Conservation (phyloP, 2,888 invertebrate species). For the Liodrosophila aerea region DNA sequence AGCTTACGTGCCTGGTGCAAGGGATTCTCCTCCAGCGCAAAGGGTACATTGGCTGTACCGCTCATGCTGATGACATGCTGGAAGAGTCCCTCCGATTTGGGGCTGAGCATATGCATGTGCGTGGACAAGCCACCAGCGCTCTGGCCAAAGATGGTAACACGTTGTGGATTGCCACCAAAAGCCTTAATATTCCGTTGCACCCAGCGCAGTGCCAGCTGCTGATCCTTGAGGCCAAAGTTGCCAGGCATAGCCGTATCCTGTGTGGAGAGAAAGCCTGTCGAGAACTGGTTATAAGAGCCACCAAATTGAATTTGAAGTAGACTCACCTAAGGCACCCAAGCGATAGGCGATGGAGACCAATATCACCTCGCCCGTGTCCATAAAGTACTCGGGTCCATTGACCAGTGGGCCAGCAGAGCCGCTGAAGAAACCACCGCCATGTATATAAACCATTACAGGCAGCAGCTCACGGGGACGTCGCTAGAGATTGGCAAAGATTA, state of each 20-base stretch:
- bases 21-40: conserved; percentile 68
- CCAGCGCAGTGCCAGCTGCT: conserved; percentile 83
- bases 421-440: conserved; percentile 84
- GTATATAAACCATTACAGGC: conserved; percentile 84
- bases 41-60: conserved; percentile 83
- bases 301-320: too few species aligned
- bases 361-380: conserved; percentile 83
- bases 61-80: conserved; percentile 83
- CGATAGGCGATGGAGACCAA: conserved; percentile 83
- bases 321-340: conserved; percentile 80
- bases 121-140: conserved; percentile 83
- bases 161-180: conserved; percentile 82
- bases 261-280: conserved; percentile 83
- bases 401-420: conserved; percentile 82
- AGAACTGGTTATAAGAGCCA: too few species aligned
- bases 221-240: conserved; percentile 84
- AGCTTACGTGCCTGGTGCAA: conserved; percentile 79
- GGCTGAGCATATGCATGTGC: conserved; percentile 83
- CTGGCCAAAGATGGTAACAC: conserved; percentile 83
- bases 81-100: conserved; percentile 82
- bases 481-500: conserved; percentile 14
- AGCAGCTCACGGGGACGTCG: conserved; percentile 28
- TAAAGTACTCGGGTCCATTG: conserved; percentile 83
- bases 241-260: conserved; percentile 83
- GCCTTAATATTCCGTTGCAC: conserved; percentile 82